Conservation (phyloP, 2,888 invertebrate genomes). For the Acleris laterana region DNA sequence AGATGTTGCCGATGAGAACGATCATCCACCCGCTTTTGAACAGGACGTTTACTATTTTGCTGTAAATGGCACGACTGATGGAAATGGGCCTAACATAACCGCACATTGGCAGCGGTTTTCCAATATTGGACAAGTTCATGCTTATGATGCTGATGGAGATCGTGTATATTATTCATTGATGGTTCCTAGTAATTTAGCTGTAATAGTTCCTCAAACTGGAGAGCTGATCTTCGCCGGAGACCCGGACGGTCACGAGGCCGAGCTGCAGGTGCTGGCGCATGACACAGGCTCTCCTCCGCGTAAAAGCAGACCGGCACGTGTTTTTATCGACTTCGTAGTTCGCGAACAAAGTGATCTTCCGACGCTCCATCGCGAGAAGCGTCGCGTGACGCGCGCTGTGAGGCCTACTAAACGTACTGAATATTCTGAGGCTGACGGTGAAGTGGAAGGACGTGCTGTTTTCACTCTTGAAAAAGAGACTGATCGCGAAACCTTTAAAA, state of each 20-base stretch:
- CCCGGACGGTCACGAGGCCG: conserved; percentile 87
- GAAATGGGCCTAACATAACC: conserved; percentile 84
- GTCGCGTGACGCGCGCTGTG: conserved; percentile 94
- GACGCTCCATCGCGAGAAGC: conserved; percentile 88
- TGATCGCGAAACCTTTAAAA: conserved; percentile 96
- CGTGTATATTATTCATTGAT: conserved; percentile 93
- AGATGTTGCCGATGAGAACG: conserved; percentile 93
- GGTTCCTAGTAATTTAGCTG: conserved; percentile 91
- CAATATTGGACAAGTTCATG: conserved; percentile 93
- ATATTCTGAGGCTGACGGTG: conserved; percentile 95
- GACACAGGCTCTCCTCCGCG: conserved; percentile 91
- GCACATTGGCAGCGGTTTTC: conserved; percentile 91
- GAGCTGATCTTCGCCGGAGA: conserved; percentile 93
- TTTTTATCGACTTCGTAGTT: conserved; percentile 89
- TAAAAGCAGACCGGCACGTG: conserved; percentile 89
- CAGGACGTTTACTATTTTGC: conserved; percentile 91
- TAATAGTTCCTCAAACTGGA: conserved; percentile 96
- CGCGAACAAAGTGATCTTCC: conserved; percentile 85
- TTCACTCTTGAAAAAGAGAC: conserved; percentile 96
- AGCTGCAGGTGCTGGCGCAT: conserved; percentile 92
- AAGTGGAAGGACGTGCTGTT: conserved; percentile 93
- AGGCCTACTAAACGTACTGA: conserved; percentile 97
- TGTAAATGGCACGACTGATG: conserved; percentile 86
- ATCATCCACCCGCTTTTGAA: conserved; percentile 94
- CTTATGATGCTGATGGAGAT: conserved; percentile 96